Conservation (phyloP, 2,888 invertebrate species). For the Apotomis turbidana region DNA sequence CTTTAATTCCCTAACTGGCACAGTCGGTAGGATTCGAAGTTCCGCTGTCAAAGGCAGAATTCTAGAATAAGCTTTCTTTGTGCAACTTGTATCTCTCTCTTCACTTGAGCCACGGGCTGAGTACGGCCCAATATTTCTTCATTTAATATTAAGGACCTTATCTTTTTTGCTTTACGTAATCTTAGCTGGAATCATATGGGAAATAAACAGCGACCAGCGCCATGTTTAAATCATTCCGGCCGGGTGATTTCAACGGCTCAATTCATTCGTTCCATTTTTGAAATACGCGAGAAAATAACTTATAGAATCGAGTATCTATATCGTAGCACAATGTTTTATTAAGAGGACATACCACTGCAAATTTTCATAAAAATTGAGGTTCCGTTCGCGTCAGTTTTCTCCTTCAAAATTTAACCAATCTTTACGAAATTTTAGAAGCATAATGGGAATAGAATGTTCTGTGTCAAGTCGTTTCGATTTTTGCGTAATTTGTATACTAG, state of each 20-base stretch:
- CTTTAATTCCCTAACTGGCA: not conserved
- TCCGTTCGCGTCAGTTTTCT: too few relatives aligned
- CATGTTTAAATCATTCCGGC: slow-evolving; percentile 41
- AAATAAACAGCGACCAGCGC: slow-evolving; percentile 52
- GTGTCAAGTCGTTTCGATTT: too few relatives aligned
- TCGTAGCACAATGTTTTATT: not conserved
- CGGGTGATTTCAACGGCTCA: not conserved
- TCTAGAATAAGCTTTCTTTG: not conserved
- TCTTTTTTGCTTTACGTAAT: slow-evolving; percentile 64
- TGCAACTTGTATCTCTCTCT: not conserved
- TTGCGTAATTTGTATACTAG: too few relatives aligned
- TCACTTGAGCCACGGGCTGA: slow-evolving; percentile 45
- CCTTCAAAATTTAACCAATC: too few relatives aligned
- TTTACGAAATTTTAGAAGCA: too few relatives aligned
- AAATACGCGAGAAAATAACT: not conserved
- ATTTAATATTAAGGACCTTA: slow-evolving; percentile 75
- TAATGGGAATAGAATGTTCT: too few relatives aligned
- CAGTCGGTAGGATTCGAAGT: not conserved
- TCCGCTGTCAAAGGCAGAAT: not conserved
- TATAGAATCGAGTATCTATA: not conserved
- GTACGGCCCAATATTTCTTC: slow-evolving; percentile 67
- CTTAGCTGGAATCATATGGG: slow-evolving; percentile 67
- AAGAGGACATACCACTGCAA: not conserved
- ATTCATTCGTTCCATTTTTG: not conserved
- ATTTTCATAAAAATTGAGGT: too few relatives aligned